These are phyloP conservation scores for Tragelaphus scriptus DNA, from an alignment of 2,113 vertebrate species.

Conservation along the genomic window DNA sequence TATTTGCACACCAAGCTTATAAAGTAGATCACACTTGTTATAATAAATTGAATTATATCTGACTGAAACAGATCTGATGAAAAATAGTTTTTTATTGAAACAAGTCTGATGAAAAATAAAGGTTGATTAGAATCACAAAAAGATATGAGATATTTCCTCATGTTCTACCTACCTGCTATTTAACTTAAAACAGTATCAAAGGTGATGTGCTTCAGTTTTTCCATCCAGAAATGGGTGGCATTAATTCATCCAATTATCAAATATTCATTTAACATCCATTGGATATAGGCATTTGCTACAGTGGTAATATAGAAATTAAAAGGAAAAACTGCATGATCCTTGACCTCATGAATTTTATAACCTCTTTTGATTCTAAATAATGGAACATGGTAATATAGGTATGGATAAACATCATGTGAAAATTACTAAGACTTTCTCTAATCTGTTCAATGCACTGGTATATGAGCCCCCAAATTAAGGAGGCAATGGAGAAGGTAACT, in stretches of 20 bases:
- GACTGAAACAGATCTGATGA: neutral
- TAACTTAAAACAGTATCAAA: neutral
- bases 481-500: neutral
- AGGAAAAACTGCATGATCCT: neutral
- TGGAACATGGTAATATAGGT: neutral
- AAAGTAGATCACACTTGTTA: conserved; percentile 22
- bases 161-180: neutral
- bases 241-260: neutral
- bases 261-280: neutral
- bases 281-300: neutral
- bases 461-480: neutral
- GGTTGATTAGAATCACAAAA: conserved; percentile 9
- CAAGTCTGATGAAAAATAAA: neutral
- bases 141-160: neutral
- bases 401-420: neutral
- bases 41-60: conserved; percentile 17
- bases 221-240: neutral
- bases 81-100: neutral
- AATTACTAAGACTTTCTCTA: neutral
- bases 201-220: neutral
- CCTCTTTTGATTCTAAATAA: conserved; percentile 18
- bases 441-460: neutral
- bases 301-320: neutral
- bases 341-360: neutral
- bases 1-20: conserved; percentile 18